Base-by-base conservation (phyloP, 1,140 invertebrate genomes). In the Cyphomyrmex costatus region DNA sequence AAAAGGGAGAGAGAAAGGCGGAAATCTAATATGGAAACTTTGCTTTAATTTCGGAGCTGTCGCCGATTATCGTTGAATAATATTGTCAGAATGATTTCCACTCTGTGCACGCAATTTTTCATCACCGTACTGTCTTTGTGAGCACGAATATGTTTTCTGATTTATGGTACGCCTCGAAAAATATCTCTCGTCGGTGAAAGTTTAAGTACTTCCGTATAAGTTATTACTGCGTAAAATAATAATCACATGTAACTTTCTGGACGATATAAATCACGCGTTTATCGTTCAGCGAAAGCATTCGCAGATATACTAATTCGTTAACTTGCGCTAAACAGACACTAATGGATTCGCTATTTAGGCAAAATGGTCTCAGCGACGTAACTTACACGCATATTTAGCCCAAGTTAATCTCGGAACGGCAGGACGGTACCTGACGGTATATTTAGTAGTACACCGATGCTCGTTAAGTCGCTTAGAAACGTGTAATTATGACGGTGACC, bases 401-500 rank as follows among this genome's bases (percentile, higher is more conserved):
- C 56, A 89, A 89, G 77, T 89, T 89, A 83, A 83, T 86, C 87
- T 56, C 51, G 60, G 49, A 46, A 73, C 60, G 73, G 84, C 61
- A 78, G 73, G 74, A 89, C 46, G 65, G 71, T 83, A 78, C 83
- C 77, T 89, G 58, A 51, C 51, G 87, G 88, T 79, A 86, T 90
- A 77, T 90, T 89, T 87, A 89, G 80, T 36, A 73, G 76, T 79
- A 60, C 36, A 42, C 56, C 87, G 68, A 88, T 85, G 89, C 79
- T 91, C 89, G 89, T 90, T 90, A 88, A 89, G 87, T 84, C 89
- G 74, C 82, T 88, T 90, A 65, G 89, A 89, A 89, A 88, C 65
- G 36, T 89, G 71, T 91, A 91, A 91, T 91, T 90, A 88, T 86
- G 86, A 90, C 78, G 65, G 86, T 84, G 74, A 86, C 89, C 86